Percentiles rank a stretch among this genome's conserved stretches.
These are phyloP conservation scores for Heliangelus exortis DNA, from an alignment of 2,797 vertebrate genomes.

Conservation along the genomic window DNA sequence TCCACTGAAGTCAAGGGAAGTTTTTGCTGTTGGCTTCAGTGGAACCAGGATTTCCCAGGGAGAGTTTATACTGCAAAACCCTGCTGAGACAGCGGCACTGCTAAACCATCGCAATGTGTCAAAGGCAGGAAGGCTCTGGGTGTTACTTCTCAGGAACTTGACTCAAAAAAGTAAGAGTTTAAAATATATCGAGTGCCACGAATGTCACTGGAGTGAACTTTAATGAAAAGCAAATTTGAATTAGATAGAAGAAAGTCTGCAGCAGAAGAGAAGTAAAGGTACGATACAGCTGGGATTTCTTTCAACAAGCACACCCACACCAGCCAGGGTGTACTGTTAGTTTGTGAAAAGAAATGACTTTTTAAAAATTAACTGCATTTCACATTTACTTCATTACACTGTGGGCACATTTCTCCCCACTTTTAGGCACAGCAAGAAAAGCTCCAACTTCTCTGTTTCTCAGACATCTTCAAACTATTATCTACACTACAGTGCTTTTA, in stretches of 20 bases:
- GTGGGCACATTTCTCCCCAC: background rate
- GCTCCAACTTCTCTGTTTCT: background rate
- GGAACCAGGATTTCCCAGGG: background rate
- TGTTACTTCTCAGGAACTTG: background rate
- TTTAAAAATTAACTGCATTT: background rate
- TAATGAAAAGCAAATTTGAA: background rate
- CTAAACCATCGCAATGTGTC: background rate
- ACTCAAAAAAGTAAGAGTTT: background rate
- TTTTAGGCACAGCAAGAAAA: background rate
- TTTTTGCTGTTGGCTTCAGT: background rate
- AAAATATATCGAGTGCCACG: background rate
- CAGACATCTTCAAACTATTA: background rate
- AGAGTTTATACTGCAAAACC: background rate
- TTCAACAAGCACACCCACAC: background rate
- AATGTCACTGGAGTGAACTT: background rate
- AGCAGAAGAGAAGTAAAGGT: background rate
- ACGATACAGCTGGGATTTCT: background rate
- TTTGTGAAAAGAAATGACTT: background rate
- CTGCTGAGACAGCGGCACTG: background rate
- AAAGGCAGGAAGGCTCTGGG: background rate
- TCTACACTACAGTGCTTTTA: background rate
- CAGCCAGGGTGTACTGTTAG: background rate
- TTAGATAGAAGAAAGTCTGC: background rate
- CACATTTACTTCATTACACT: background rate
- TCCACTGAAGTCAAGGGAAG: background rate